phyloP scores from a whole-genome alignment of 2,113 vertebrate species.

The Lepus timidus region DNA sequence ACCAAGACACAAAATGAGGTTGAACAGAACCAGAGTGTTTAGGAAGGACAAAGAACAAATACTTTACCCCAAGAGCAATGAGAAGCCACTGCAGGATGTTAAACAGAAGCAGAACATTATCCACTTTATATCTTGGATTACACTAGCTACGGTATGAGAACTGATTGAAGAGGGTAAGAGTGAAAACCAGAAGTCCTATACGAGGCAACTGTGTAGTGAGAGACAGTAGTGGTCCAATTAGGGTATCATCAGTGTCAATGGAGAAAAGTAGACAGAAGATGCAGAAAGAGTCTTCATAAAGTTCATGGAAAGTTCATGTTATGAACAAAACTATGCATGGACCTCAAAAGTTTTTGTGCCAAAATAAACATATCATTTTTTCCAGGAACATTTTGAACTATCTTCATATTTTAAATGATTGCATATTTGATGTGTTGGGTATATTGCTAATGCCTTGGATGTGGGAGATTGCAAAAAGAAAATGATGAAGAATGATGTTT shows the following conservation, averaged over 20 bases:
- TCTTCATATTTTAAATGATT: not conserved
- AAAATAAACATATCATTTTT: too few relatives aligned
- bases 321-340: too few relatives aligned
- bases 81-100: not conserved
- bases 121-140: not conserved
- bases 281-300: too few relatives aligned
- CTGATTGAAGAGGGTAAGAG: not conserved
- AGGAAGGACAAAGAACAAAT: not conserved
- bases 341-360: too few relatives aligned
- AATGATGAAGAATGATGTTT: not conserved
- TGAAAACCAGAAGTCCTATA: not conserved
- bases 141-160: not conserved
- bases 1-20: constrained; percentile 5
- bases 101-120: not conserved
- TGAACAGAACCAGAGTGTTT: not conserved
- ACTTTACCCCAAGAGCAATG: constrained; percentile 7
- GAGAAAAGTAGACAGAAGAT: not conserved
- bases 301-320: too few relatives aligned
- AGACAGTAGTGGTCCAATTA: not conserved
- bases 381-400: too few relatives aligned
- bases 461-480: not conserved
- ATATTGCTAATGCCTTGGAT: not conserved
- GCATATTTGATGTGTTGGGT: not conserved
- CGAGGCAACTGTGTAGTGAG: not conserved
- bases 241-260: not conserved